Percentiles rank a stretch among this genome's conserved stretches.
Conservation (phyloP, 1,140 invertebrate genomes). For the Drosophila nebulosa region DNA sequence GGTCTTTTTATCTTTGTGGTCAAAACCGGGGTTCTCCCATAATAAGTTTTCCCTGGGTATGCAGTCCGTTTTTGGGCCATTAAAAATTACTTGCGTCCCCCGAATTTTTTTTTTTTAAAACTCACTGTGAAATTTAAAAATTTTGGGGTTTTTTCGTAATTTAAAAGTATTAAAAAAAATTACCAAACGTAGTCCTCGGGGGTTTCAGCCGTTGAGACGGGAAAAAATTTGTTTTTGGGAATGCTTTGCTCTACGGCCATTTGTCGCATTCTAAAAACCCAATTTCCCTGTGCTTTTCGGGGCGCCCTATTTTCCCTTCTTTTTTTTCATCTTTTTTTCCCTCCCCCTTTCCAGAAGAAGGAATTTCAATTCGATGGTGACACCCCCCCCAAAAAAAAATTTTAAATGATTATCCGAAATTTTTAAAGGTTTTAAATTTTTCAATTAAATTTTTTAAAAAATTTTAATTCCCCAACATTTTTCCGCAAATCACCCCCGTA, state of each 20-base stretch:
- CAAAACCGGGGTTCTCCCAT: neutral
- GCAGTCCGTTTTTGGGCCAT: too few species aligned
- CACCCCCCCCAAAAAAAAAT: conserved; percentile 80
- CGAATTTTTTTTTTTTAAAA: neutral
- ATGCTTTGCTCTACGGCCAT: conserved; percentile 33
- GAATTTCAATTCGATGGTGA: conserved; percentile 74
- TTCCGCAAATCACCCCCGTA: conserved; percentile 34
- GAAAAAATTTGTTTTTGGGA: conserved; percentile 81
- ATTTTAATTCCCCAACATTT: conserved; percentile 12
- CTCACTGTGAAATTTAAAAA: neutral
- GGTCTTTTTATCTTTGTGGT: neutral
- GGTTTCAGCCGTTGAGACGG: conserved; percentile 81
- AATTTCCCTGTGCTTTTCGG: conserved; percentile 80
- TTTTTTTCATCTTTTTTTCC: conserved; percentile 82
- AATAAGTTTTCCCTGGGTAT: too few species aligned
- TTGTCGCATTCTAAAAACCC: conserved; percentile 32
- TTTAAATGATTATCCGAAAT: neutral
- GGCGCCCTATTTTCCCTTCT: conserved; percentile 82
- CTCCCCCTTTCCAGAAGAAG: conserved; percentile 75
- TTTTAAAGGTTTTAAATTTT: conserved; percentile 1
- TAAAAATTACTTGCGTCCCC: too few species aligned
- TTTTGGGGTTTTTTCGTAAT: conserved; percentile 6
- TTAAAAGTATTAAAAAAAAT: conserved; percentile 18
- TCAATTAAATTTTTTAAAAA: conserved; percentile 13
- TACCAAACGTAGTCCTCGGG: conserved; percentile 80